Conservation (phyloP, 1,140 invertebrate species). For the Periplaneta americana region DNA sequence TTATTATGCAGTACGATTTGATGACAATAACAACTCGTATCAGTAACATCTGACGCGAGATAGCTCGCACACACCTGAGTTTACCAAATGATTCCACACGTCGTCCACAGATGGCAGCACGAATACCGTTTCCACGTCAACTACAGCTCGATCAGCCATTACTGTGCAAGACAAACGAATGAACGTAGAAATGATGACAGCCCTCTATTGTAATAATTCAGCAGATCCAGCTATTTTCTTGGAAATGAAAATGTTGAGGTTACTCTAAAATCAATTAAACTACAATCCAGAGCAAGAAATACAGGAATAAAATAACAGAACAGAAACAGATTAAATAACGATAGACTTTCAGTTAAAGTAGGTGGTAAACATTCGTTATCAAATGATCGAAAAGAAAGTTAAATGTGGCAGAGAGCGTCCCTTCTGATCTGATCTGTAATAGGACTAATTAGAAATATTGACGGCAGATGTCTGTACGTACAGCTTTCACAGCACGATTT, state of each 20-base stretch:
- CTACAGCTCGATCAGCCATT: neutral
- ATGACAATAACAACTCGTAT: neutral
- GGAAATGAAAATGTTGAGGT: neutral
- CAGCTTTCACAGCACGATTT: too few relatives aligned
- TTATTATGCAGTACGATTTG: too few relatives aligned
- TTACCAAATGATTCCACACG: neutral
- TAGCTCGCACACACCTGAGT: neutral
- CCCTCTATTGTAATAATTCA: neutral
- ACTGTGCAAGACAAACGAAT: neutral
- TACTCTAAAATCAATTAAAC: neutral
- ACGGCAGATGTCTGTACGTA: neutral
- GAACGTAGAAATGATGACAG: neutral
- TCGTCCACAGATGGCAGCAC: neutral
- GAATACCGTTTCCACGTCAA: neutral
- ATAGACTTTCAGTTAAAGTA: neutral
- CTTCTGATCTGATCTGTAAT: neutral
- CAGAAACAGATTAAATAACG: neutral
- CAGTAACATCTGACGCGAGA: neutral
- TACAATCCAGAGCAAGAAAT: neutral
- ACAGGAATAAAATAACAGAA: neutral
- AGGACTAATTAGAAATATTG: neutral
- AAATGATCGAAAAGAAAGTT: neutral
- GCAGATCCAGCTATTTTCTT: neutral
- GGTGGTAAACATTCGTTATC: neutral
- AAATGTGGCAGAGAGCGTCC: neutral